phyloP scores from a whole-genome alignment of 2,797 vertebrate genomes.

The Pitangus sulphuratus region DNA sequence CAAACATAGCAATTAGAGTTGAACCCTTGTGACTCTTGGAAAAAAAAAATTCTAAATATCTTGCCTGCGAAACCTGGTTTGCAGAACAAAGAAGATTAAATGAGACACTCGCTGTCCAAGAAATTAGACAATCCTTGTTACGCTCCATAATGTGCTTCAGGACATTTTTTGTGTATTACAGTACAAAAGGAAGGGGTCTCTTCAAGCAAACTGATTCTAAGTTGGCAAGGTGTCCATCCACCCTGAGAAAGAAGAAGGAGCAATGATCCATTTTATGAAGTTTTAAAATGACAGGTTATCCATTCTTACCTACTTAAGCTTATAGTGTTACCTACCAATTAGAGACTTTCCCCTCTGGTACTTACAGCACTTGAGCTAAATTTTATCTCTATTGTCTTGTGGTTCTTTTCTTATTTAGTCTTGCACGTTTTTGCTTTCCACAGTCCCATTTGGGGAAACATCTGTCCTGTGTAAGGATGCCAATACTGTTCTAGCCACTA shows the following conservation, averaged over 20 bases:
- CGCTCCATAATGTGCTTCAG: not conserved
- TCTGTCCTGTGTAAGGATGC: not conserved
- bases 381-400: not conserved
- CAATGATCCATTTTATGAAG: not conserved
- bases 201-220: not conserved
- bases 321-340: not conserved
- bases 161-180: not conserved
- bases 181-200: not conserved
- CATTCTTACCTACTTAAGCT: not conserved
- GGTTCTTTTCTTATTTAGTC: not conserved
- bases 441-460: not conserved
- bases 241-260: not conserved
- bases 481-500: not conserved
- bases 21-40: not conserved
- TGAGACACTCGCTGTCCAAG: not conserved
- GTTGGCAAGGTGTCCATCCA: not conserved
- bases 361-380: not conserved
- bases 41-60: not conserved
- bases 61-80: not conserved
- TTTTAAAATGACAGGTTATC: not conserved
- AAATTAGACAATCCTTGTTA: not conserved
- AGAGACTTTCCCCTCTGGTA: not conserved
- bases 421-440: not conserved
- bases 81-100: not conserved
- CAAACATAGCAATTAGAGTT: not conserved